Evolutionary conservation across 2,113 vertebrate species (phyloP).

Genomic region (Ancistrus triradiatus): DNA sequence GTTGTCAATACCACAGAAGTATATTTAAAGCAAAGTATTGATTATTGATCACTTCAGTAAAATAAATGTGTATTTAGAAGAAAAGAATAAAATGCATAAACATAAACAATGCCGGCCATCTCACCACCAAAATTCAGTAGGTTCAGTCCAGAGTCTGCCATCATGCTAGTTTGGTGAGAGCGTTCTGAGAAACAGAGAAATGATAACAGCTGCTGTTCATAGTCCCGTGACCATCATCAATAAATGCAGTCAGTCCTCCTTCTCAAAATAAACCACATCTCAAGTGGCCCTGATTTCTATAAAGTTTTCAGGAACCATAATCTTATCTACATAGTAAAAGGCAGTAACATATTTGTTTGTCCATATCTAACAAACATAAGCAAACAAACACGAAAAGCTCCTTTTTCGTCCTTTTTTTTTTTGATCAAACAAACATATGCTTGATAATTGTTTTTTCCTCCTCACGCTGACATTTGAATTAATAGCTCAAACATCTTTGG

Average conservation of each 20-base stretch:
- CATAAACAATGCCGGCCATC: conserved; percentile 46
- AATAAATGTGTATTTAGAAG: conserved; percentile 51
- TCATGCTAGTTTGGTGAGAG: conserved; percentile 11
- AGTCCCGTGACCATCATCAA: conserved; percentile 52
- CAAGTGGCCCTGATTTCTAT: conserved; percentile 32
- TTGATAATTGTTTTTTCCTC: conserved; percentile 22
- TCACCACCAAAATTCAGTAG: conserved; percentile 51
- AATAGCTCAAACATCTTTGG: conserved; percentile 5
- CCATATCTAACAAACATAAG: conserved; percentile 45
- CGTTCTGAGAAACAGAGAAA: conserved; percentile 43
- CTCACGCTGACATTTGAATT: conserved; percentile 9
- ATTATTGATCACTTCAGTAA: too few relatives aligned
- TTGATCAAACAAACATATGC: conserved; percentile 17
- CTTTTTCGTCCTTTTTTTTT: too few relatives aligned
- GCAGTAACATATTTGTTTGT: too few relatives aligned
- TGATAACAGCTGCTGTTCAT: conserved; percentile 53
- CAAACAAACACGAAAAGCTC: too few relatives aligned
- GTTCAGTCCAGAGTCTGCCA: conserved; percentile 57
- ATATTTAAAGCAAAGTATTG: conserved; percentile 57
- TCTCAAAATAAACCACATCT: conserved; percentile 22
- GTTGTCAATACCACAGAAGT: conserved; percentile 56
- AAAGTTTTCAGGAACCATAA: conserved; percentile 51
- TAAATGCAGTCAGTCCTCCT: conserved; percentile 46
- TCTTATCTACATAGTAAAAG: conserved; percentile 37
- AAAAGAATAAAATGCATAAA: conserved; percentile 42